These are phyloP conservation scores for Rotaria sp. DNA, from an alignment of 2,888 invertebrate genomes.

Conservation along the genomic window DNA sequence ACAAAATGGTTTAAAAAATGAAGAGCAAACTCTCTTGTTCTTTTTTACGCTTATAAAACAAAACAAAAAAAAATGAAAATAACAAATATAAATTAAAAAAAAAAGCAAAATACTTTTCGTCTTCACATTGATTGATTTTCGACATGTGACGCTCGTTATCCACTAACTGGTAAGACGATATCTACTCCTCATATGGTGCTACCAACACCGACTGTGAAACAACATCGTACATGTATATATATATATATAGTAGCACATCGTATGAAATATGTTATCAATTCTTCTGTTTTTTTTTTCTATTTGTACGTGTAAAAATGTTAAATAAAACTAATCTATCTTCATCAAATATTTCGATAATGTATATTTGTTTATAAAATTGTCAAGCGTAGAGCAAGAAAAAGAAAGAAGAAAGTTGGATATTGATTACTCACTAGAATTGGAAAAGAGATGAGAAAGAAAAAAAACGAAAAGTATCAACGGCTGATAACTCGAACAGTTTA, in stretches of 20 bases:
- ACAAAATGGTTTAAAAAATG: neutral
- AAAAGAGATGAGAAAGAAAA: neutral
- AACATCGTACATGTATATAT: neutral
- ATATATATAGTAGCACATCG: neutral
- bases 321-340: neutral
- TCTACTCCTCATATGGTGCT: neutral
- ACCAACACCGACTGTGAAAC: neutral
- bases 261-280: conserved; percentile 25
- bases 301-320: neutral
- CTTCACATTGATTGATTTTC: neutral
- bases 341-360: neutral
- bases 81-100: neutral
- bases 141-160: conserved; percentile 25
- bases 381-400: too few species aligned
- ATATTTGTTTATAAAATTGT: neutral
- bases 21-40: neutral
- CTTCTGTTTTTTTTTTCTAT: neutral
- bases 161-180: conserved; percentile 14
- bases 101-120: neutral
- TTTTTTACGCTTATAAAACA: neutral
- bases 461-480: neutral
- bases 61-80: neutral
- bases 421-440: neutral
- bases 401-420: neutral
- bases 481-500: conserved; percentile 17